phyloP scores from a whole-genome alignment of 2,888 invertebrate species.

The Leucophenga montana region DNA sequence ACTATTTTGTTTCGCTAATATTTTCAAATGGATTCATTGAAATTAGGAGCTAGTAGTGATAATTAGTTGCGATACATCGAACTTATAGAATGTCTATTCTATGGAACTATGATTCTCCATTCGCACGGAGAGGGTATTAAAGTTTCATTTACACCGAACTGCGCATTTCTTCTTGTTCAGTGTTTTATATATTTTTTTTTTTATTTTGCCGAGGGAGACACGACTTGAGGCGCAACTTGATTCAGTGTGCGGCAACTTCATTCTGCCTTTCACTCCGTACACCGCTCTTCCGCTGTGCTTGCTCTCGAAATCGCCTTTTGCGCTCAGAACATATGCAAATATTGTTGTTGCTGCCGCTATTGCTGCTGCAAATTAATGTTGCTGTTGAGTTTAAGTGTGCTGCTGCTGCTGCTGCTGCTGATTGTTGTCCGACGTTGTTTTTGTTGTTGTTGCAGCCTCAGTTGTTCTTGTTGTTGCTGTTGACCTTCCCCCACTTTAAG shows the following conservation, averaged over 20 bases:
- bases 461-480: constrained; percentile 43
- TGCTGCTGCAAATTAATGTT: constrained; percentile 65
- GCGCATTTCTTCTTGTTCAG: no score
- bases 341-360: constrained; percentile 33
- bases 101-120: no score
- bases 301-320: no score
- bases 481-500: constrained; percentile 70
- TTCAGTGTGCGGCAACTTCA: neutral
- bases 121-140: no score
- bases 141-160: no score
- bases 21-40: no score
- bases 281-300: neutral
- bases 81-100: no score
- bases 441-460: constrained; percentile 37
- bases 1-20: no score
- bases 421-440: neutral
- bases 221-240: constrained; percentile 30
- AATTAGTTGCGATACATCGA: no score
- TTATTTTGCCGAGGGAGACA: constrained; percentile 37
- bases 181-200: no score
- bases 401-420: constrained; percentile 28
- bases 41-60: no score
- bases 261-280: neutral
- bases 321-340: constrained; percentile 57
- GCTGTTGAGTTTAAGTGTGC: constrained; percentile 66